Evolutionary conservation across 1,140 invertebrate species (phyloP), one percentile per base, ranked within the genome.

Genomic region (Argopecten irradians): DNA sequence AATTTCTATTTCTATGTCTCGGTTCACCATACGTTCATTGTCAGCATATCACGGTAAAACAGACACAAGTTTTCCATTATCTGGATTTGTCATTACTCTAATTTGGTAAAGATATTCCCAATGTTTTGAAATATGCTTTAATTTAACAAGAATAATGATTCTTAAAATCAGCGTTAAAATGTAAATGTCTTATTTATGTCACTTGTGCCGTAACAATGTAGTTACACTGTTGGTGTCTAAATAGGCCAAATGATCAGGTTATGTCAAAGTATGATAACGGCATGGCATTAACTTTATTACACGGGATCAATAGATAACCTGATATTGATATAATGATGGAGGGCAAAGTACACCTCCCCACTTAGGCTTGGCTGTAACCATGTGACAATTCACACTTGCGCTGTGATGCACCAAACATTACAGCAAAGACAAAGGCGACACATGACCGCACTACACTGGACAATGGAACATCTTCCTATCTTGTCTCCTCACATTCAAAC

Each of bases 261-360:
- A 19, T 19, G 43, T 46, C 43, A 46, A n/a, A 46, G 55, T 71
- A 28, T 71, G 55, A 11, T 71, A 28, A n/a, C n/a, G 11, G 13
- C n/a, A n/a, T 28, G n/a, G n/a, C 55, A 71, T 71, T 71, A 71
- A 71, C 55, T 71, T 71, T 71, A n/a, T 71, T 71, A 28, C n/a
- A n/a, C n/a, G 5, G n/a, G 22, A 71, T 71, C 55, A 71, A 28
- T 71, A 71, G n/a, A 71, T 71, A 71, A 71, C 22, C 28, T 71
- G 55, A 71, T 71, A 71, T 71, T 71, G n/a, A n/a, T 71, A 71
- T 71, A 71, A 71, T 71, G 14, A 71, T 71, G 5, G 22, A 3
- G 9, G 5, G 55, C 22, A 71, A 71, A 71, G 55, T 71, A 71
- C 55, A 28, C 55, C 55, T 71, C 5, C n/a, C 55, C 3, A 71